Evolutionary conservation across 2,888 invertebrate genomes (phyloP), one percentile per base, ranked within the genome.

Genomic region (Mesorhabditis sp.): DNA sequence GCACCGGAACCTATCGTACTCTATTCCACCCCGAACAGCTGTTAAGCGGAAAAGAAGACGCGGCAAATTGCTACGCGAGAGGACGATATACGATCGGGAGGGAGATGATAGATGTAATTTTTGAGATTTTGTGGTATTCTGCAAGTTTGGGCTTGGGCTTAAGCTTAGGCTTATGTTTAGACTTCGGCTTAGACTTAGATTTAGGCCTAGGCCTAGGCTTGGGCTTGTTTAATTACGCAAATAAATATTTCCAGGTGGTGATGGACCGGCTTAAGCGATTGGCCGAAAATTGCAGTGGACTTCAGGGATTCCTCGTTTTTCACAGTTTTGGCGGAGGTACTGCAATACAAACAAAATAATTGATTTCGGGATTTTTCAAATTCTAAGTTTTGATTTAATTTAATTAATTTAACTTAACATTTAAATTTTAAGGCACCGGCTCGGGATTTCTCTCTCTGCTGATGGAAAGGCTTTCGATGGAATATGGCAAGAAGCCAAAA

Each of bases 21-120:
- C 78, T 96, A 86, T 95, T 95, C 91, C 95, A 96, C 88, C 95
- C 95, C 75, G 95, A 96, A 89, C 95, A 95, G 89, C 90, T 95
- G 87, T 93, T 95, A 88, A 94, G 94, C 82, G 95, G 95, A 81
- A 95, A 95, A 67, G 82, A 83, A 66, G 82, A 83, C 68, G 82
- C 82, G 0, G 82, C 82, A 5, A 83, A 83, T 68, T 82, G 82
- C 65, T 83, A 83, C 65, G 83, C 83, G 42, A 69, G 83, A 41
- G 83, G 83, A 10, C 74, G 83, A 62, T 83, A 83, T 69, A 83
- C 83, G 6, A 82, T 83, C 86, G 91, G 91, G 67, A 88, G 88
- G 77, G 92, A 92, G 83, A 90, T 92, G 79, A 90, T 93, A 65
- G 90, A 90, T 67, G 89, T 82, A 89, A 72, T 73, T 65, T 15